Percentiles rank a stretch among this genome's conserved stretches.
phyloP scores from a whole-genome alignment of 2,113 vertebrate genomes.

The Hassar affinis region DNA sequence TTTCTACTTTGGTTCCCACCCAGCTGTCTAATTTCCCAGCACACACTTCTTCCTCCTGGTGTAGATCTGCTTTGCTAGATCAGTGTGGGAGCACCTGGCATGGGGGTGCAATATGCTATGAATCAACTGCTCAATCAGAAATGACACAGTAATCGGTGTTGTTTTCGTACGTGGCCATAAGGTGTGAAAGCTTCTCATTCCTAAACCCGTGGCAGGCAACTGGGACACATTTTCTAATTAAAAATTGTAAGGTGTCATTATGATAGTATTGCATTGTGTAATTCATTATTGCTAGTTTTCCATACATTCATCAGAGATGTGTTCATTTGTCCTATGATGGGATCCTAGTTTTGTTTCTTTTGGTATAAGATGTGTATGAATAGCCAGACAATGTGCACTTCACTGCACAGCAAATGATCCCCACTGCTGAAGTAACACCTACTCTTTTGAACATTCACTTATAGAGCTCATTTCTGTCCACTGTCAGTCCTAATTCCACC shows the following conservation, averaged over 20 bases:
- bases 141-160: conserved; percentile 1
- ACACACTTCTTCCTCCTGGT: not conserved
- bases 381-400: not conserved
- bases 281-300: not conserved
- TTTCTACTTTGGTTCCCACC: not conserved
- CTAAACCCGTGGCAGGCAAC: not conserved
- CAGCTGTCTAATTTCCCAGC: conserved; percentile 19
- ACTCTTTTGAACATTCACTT: not conserved
- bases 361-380: not conserved
- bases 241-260: not conserved
- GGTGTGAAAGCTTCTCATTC: not conserved
- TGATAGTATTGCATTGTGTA: not conserved
- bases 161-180: not conserved
- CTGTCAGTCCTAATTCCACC: not conserved
- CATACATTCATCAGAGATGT: not conserved
- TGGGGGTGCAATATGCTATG: not conserved
- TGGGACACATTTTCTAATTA: conserved; percentile 8
- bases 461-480: conserved; percentile 3
- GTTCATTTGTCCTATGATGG: not conserved
- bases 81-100: not conserved
- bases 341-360: not conserved
- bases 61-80: not conserved
- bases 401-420: not conserved
- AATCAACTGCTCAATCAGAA: conserved; percentile 3
- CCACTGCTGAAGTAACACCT: not conserved